phyloP scores from a whole-genome alignment of 2,797 vertebrate genomes.

The Morelia viridis region DNA sequence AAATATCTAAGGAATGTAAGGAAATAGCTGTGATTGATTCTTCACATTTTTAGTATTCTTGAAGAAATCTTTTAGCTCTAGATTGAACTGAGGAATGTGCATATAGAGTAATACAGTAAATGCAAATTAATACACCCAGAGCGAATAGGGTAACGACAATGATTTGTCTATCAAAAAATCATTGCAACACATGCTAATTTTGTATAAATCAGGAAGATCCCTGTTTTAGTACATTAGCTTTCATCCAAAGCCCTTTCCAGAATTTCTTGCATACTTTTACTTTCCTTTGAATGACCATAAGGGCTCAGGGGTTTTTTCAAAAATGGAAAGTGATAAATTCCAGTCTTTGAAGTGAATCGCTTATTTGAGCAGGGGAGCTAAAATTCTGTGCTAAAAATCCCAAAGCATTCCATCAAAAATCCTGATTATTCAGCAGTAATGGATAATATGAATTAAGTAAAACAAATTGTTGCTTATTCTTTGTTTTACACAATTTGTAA shows the following conservation, averaged over 20 bases:
- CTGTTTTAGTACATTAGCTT: not conserved
- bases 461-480: not conserved
- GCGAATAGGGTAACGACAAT: not conserved
- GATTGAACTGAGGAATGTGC: not conserved
- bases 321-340: not conserved
- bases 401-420: constrained; percentile 1
- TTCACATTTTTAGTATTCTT: not conserved
- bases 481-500: not conserved
- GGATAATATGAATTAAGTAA: not conserved
- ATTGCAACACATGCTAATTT: not conserved
- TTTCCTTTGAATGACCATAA: not conserved
- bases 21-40: not conserved
- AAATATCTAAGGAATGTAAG: not conserved
- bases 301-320: not conserved
- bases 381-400: not conserved
- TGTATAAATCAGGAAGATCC: not conserved
- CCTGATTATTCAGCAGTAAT: not conserved
- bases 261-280: not conserved
- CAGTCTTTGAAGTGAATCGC: not conserved
- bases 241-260: not conserved
- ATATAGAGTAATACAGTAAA: not conserved
- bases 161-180: not conserved
- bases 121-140: not conserved
- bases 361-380: not conserved
- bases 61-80: not conserved